Conservation (phyloP, 2,113 vertebrate genomes). For the Thermophis baileyi region DNA sequence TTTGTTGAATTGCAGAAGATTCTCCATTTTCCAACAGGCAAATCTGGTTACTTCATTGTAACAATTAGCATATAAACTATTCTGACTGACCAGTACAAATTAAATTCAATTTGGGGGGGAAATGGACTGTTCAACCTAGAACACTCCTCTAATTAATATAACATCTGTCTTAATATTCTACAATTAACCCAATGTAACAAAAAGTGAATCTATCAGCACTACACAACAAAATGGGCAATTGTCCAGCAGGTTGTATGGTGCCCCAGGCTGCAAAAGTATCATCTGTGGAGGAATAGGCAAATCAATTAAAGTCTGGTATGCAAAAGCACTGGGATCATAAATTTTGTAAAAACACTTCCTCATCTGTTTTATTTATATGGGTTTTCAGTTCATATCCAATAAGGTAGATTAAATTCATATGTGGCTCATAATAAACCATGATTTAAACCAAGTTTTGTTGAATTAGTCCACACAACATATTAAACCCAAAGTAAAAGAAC, state of each 20-base stretch:
- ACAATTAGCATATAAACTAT: background rate
- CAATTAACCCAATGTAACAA: background rate
- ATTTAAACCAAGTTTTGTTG: background rate
- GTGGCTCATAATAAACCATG: background rate
- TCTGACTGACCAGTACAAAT: background rate
- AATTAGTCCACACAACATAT: background rate
- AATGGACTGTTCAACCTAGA: background rate
- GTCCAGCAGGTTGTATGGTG: background rate
- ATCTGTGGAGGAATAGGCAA: background rate
- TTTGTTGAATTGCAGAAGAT: background rate
- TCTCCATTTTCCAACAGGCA: background rate
- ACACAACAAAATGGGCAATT: background rate
- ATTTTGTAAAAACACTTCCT: background rate
- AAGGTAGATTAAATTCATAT: background rate
- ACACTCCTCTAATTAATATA: background rate
- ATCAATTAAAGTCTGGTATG: background rate
- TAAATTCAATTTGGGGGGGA: background rate
- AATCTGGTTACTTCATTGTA: background rate
- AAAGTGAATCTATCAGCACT: background rate
- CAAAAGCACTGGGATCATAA: background rate
- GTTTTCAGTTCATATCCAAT: background rate
- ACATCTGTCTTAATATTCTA: background rate
- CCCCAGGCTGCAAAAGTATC: background rate
- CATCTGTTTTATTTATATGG: background rate
- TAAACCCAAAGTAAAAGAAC: background rate